phyloP scores from a whole-genome alignment of 2,888 invertebrate genomes.

The Trissolcus brochymenae region DNA sequence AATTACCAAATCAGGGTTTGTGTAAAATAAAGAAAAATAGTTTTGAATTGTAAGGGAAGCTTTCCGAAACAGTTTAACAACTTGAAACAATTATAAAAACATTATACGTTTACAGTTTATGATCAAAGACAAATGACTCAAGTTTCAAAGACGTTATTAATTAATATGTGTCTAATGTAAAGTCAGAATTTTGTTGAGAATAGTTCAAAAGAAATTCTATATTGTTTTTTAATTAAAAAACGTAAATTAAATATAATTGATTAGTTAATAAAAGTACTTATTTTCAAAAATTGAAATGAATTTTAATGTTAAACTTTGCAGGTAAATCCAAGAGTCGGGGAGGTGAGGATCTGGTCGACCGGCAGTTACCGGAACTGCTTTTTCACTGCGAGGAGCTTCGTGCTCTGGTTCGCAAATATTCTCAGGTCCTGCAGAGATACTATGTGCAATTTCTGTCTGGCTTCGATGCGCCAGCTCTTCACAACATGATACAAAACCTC shows the following conservation, averaged over 20 bases:
- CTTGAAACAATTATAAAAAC: neutral
- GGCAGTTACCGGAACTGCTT: slow-evolving; percentile 96
- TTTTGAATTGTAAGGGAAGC: too few relatives aligned
- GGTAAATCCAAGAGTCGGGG: slow-evolving; percentile 89
- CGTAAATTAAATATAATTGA: neutral
- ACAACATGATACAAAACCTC: slow-evolving; percentile 88
- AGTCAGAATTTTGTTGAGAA: too few relatives aligned
- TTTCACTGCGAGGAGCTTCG: slow-evolving; percentile 99
- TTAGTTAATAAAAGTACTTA: too few relatives aligned
- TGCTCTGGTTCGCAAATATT: slow-evolving; percentile 95
- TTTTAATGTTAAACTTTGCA: neutral
- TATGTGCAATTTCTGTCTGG: slow-evolving; percentile 98
- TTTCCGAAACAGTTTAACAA: too few relatives aligned
- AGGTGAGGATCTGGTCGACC: slow-evolving; percentile 95
- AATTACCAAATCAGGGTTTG: slow-evolving; percentile 86
- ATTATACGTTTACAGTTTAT: too few relatives aligned
- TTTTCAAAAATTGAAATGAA: too few relatives aligned
- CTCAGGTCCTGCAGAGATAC: slow-evolving; percentile 97
- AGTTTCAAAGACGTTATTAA: too few relatives aligned
- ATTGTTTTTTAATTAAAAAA: too few relatives aligned
- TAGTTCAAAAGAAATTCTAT: too few relatives aligned
- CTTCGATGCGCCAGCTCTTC: slow-evolving; percentile 95
- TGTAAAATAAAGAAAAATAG: too few relatives aligned
- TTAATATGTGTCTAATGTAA: too few relatives aligned
- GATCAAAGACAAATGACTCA: too few relatives aligned